Evolutionary conservation across 1,140 invertebrate genomes (phyloP), one percentile per base, ranked within the genome.

Genomic region (Limonius californicus): DNA sequence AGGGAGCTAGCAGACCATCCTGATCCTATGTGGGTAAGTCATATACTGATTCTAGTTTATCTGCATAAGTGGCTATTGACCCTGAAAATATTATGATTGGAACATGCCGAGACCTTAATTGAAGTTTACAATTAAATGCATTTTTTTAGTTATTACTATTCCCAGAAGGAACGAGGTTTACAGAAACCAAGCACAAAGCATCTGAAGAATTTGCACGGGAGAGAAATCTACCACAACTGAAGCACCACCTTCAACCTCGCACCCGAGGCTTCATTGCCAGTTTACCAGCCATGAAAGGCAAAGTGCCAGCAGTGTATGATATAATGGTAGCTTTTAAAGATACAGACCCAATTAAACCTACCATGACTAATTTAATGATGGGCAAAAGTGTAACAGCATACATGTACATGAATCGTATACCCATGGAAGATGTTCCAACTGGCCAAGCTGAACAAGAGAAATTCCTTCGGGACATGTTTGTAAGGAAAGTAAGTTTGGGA

Each of bases 111-210:
- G 8, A 27, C 9, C 3, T 27, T 27, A 27, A 3, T 27, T 4
- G 9, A 27, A 4, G 23, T 27, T 27, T 27, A 27, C 23, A 27
- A n/a, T n/a, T n/a, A n/a, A n/a, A n/a, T n/a, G n/a, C n/a, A n/a
- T 32, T 32, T 12, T 80, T 82, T 21, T 66, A 94, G 92, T 77
- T 97, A 62, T 75, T 97, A 30, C 75, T 98, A n/a, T 97, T 94
- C 72, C 90, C 93, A 6, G 96, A 98, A 80, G 96, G 96, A 4
- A 98, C 96, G 1, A 82, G 96, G 23, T 97, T 95, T 68, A 97
- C 94, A 0, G 77, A 83, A 56, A 85, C 87, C 67, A 98, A 98
- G 75, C 90, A 95, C 71, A 85, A 89, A 76, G 89, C 88, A 0
- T 95, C 93, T 65, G 81, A 93, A 69, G 89, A 92, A 68, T 95